Conservation (phyloP, 2,888 invertebrate genomes). For the Eupithecia vulgata region DNA sequence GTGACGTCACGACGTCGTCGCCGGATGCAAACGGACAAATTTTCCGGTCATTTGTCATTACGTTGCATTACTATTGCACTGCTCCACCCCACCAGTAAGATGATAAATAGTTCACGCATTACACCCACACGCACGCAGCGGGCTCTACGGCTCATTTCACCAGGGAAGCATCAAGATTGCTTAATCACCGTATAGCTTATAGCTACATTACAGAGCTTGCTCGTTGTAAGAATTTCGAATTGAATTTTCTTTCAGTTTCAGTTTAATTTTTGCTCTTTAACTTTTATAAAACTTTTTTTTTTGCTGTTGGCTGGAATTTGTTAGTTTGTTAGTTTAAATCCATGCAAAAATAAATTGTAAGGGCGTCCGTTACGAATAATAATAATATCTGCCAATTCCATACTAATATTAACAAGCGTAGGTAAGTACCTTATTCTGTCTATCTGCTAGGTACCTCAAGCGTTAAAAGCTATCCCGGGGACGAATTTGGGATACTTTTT, state of each 20-base stretch:
- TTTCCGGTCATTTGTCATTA: neutral
- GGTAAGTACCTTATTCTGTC: too few species aligned
- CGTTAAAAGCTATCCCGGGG: too few species aligned
- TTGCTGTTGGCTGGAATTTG: too few species aligned
- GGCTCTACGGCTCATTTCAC: slow-evolving; percentile 2
- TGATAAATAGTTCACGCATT: slow-evolving; percentile 3
- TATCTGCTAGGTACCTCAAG: too few species aligned
- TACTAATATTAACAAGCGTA: too few species aligned
- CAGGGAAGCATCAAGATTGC: slow-evolving; percentile 20
- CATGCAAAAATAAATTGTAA: too few species aligned
- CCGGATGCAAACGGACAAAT: neutral
- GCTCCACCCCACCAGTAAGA: neutral
- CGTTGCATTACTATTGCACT: neutral
- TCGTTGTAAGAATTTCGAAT: neutral
- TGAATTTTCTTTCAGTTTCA: neutral
- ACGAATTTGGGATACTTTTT: too few species aligned
- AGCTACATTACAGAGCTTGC: neutral
- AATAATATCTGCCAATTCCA: too few species aligned
- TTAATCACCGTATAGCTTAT: slow-evolving; percentile 8
- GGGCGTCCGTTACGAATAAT: too few species aligned
- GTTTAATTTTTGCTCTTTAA: too few species aligned
- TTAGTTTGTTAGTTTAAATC: too few species aligned
- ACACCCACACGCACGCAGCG: slow-evolving; percentile 1
- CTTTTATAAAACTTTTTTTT: too few species aligned
- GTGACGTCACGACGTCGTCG: neutral